Evolutionary conservation across 2,797 vertebrate species (phyloP).

Genomic region (Phaenicophaeus curvirostris): DNA sequence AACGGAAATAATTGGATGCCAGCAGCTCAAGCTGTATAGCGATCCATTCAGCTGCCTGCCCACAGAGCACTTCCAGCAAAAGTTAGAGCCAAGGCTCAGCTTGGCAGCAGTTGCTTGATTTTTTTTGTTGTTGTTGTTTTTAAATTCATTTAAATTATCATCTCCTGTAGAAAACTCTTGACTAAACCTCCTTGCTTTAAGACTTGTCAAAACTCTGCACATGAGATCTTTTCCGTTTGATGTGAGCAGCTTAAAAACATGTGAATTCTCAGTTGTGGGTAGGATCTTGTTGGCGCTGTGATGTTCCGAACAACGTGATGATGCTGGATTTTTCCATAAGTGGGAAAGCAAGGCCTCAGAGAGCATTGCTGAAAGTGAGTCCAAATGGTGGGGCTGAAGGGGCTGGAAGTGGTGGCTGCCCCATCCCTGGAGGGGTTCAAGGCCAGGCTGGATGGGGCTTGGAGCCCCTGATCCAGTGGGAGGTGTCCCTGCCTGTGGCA

Average conservation of each 20-base stretch:
- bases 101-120: conserved; percentile 64
- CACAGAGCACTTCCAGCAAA: conserved; percentile 70
- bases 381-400: background rate
- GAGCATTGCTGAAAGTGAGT: background rate
- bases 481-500: too few relatives aligned
- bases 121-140: background rate
- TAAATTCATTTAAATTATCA: conserved; percentile 32
- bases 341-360: background rate
- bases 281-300: background rate
- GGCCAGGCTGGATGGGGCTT: too few relatives aligned
- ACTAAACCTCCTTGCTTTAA: conserved; percentile 26
- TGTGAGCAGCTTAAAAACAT: background rate
- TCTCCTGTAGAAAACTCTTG: conserved; percentile 43
- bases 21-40: conserved; percentile 50
- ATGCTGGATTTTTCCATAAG: background rate
- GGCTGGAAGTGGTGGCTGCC: background rate
- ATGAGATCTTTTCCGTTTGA: background rate
- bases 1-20: conserved; percentile 67
- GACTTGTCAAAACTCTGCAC: background rate
- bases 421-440: too few relatives aligned
- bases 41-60: conserved; percentile 70
- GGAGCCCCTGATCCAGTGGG: too few relatives aligned
- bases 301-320: background rate
- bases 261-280: background rate
- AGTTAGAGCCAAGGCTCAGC: conserved; percentile 59